Conservation (phyloP, 2,113 vertebrate genomes). For the Pithys albifrons region DNA sequence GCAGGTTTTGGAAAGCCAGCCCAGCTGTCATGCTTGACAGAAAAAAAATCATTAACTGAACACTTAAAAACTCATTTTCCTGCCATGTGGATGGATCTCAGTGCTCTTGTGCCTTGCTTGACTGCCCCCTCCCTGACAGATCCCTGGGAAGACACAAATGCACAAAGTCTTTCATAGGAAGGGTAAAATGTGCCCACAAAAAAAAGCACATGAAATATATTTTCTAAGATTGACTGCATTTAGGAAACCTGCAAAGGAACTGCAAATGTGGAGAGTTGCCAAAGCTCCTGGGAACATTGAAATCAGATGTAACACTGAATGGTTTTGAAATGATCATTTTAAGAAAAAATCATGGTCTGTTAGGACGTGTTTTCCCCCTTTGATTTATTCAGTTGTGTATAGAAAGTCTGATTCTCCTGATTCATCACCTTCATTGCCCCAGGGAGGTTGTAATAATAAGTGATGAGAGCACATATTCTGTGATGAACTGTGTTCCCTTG, state of each 20-base stretch:
- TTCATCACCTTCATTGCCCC: not conserved
- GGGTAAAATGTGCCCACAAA: not conserved
- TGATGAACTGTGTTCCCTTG: not conserved
- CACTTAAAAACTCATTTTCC: not conserved
- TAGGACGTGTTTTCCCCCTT: not conserved
- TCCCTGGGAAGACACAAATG: rapidly evolving
- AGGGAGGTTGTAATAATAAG: not conserved
- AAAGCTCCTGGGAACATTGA: not conserved
- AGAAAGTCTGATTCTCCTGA: not conserved
- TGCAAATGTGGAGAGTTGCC: not conserved
- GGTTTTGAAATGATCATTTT: not conserved
- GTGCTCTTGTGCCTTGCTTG: not conserved
- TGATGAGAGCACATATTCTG: not conserved
- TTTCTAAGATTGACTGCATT: not conserved
- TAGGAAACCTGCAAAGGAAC: not conserved
- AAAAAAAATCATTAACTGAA: not conserved
- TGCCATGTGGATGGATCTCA: not conserved
- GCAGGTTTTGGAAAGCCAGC: not conserved
- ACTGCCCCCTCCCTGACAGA: not conserved
- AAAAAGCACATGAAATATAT: not conserved
- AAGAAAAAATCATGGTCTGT: not conserved
- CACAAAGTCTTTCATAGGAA: not conserved
- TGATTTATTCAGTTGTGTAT: not conserved
- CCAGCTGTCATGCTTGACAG: not conserved
- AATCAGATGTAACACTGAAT: not conserved